Evolutionary conservation across 1,140 invertebrate species (phyloP), one percentile per base, ranked within the genome.

Genomic region (Drosophila pseudoananassae): DNA sequence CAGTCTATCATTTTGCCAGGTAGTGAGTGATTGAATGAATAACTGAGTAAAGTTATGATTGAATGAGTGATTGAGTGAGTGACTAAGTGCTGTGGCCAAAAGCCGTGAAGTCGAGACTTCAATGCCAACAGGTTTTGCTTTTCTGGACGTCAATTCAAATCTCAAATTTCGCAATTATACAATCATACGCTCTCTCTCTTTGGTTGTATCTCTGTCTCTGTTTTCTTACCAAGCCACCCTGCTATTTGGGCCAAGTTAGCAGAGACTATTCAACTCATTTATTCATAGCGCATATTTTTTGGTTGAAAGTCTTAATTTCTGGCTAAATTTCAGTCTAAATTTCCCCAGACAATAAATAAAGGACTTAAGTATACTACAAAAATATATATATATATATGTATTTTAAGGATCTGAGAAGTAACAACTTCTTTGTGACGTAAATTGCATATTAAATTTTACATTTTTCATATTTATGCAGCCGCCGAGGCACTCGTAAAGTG

Each of bases 361-460:
- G 77, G 80, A 83, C 73, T 76, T 66, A 51, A 70, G 56, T 20
- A 52, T 20, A 20, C 20, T 3, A 38, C 49, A 56, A 46, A 57
- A 78, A 78, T 50, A 70, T 71, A 15, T 77, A 38, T 61, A 71
- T 33, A 33, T 7, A 9, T 9, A 6, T 9, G 8, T 31, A 4
- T 9, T 31, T 31, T 6, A 10, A 33, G 31, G 31, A 33, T 36
- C 25, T 27, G 25, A 27, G 25, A 7, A 27, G 25, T 27, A 27
- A 27, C 25, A 27, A 27, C 25, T 27, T 27, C 25, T 36, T 4
- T 36, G 69, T 78, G 82, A 87, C 82, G 75, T 82, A 85, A 85
- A 85, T 85, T 87, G 82, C 82, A 87, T 87, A 85, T 85, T 85
- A 85, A 85, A 85, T 85, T 85, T 85, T 81, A 87, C 78, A 85